Conservation (phyloP, 1,140 invertebrate genomes). For the Tyrophagus putrescentiae region DNA sequence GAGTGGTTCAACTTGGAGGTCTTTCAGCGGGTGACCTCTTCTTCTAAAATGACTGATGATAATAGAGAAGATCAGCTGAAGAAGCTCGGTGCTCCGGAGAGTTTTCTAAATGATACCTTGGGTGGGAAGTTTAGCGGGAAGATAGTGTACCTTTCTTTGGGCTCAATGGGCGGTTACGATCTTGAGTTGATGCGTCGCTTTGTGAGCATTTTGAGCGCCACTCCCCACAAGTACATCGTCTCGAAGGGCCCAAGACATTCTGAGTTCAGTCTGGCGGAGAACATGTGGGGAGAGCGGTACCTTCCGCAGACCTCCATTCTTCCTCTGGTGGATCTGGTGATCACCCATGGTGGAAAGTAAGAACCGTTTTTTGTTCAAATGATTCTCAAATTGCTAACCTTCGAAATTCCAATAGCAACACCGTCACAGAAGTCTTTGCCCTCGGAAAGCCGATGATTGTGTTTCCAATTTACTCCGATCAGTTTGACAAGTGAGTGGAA, state of each 20-base stretch:
- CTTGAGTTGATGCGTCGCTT: conserved; percentile 3
- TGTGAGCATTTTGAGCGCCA: background rate
- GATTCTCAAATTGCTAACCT: too few relatives aligned
- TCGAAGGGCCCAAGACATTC: conserved; percentile 14
- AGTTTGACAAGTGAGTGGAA: conserved; percentile 19
- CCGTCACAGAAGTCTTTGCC: conserved; percentile 7
- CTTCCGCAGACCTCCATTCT: conserved; percentile 8
- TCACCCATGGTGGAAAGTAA: conserved; percentile 1
- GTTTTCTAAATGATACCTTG: background rate
- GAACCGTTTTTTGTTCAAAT: too few relatives aligned
- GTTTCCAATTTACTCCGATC: conserved; percentile 16
- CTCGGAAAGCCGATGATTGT: conserved; percentile 17
- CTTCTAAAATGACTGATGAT: too few relatives aligned
- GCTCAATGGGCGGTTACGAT: background rate
- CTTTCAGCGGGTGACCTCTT: background rate
- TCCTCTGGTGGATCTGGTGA: background rate
- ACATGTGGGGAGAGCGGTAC: conserved; percentile 22
- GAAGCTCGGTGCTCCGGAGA: background rate
- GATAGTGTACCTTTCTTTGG: background rate
- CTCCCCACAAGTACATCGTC: conserved; percentile 18
- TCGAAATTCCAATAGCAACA: too few relatives aligned
- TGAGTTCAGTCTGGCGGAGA: conserved; percentile 15
- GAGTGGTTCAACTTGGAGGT: background rate
- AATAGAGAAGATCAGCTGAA: background rate
- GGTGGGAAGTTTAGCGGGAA: background rate